A percentile compares a stretch with the other conserved stretches of the same genome.
Evolutionary conservation across 2,888 invertebrate genomes (phyloP).

Genomic region (Cerastis leucographa): DNA sequence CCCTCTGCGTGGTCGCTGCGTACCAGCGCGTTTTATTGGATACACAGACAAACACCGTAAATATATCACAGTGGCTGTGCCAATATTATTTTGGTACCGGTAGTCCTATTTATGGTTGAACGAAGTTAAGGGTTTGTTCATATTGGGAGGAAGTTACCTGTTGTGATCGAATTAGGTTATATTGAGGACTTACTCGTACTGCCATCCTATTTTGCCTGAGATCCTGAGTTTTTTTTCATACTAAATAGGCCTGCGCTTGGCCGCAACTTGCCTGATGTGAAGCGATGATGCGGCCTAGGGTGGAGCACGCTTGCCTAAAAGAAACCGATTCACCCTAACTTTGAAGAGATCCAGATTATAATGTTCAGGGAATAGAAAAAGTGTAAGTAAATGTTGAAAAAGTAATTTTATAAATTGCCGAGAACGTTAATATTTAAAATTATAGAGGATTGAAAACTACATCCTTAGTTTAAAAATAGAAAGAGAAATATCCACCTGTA

Average conservation of each 20-base stretch:
- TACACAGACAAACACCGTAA: conserved; percentile 78
- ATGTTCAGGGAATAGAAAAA: no score
- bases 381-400: neutral
- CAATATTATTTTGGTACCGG: conserved; percentile 77
- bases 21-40: conserved; percentile 63
- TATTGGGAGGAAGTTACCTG: neutral
- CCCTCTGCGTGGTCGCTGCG: conserved; percentile 42
- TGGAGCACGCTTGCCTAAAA: no score
- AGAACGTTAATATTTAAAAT: neutral
- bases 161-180: neutral
- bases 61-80: conserved; percentile 74
- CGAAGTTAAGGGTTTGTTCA: conserved; percentile 26
- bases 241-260: no score
- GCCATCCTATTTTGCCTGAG: no score
- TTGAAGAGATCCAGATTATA: no score
- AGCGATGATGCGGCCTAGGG: no score
- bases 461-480: neutral
- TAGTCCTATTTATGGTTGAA: conserved; percentile 58
- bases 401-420: neutral
- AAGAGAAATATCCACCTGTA: neutral
- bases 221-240: no score
- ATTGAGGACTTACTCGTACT: neutral
- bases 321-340: no score
- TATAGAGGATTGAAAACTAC: neutral
- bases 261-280: no score